Base-by-base conservation (phyloP, 2,797 vertebrate genomes). In the Poecilia picta region DNA sequence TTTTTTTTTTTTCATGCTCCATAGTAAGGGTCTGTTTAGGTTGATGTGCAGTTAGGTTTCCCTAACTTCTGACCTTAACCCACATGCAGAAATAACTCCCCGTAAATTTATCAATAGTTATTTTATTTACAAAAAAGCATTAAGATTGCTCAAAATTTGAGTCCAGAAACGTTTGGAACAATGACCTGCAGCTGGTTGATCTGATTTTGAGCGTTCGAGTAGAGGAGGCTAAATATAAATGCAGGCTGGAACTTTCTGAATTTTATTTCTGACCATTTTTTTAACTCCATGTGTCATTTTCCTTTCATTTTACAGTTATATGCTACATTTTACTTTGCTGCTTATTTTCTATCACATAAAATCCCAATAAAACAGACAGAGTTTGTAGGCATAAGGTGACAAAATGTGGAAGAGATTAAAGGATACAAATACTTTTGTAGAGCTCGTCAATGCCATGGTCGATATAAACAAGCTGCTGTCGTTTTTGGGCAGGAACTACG, bases 381-480 rank as follows among this genome's bases (percentile, higher is more conserved):
- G 68, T 16, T 71, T 45, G 12, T 71, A 41, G 23, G 3, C 13
- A 5, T n/a, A 71, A 71, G 39, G 41, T 45, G 39, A 15, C 66
- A 71, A 71, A 71, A 71, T 45, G 68, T 71, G 39, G 68, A 45
- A 71, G 13, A 45, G 23, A n/a, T 71, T 45, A 71, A 71, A 45
- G 23, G 41, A 25, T 45, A 45, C 6, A 5, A 71, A 71, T 71
- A 71, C 6, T 76, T 51, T 36, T n/a, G 72, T 57, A 73, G 4
- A 23, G 72, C 47, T 83, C n/a, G 12, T 85, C 81, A 78, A 80
- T 86, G 85, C 79, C 81, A 83, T 0, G 68, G n/a, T 59, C 16
- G 7, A 79, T 90, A 90, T 84, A 85, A 88, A 76, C 5, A 79
- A 75, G 85, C 88, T 80, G 82, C 83, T 91, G 86, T 89, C 77